Evolutionary conservation across 2,888 invertebrate species (phyloP).

Genomic region (Tetropium fuscum): DNA sequence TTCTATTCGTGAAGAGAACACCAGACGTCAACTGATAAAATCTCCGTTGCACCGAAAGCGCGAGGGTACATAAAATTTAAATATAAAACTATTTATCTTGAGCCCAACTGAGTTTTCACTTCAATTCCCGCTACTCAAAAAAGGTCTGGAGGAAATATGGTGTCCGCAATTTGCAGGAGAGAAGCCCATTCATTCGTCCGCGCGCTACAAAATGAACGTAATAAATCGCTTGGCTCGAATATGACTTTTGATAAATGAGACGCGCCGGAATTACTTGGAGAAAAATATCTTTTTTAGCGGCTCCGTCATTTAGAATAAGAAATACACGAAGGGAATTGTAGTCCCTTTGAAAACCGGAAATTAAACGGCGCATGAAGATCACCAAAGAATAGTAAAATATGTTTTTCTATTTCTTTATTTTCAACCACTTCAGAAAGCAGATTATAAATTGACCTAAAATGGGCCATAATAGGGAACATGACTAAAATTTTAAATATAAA

Average conservation of each 20-base stretch:
- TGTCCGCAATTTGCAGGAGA: conserved; percentile 21
- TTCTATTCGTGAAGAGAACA: conserved; percentile 17
- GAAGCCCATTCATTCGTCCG: conserved; percentile 20
- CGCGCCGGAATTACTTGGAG: conserved; percentile 13
- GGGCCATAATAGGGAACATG: too few relatives aligned
- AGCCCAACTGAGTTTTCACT: conserved; percentile 19
- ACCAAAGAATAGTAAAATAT: not conserved
- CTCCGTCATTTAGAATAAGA: conserved; percentile 6
- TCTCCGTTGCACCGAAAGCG: conserved; percentile 26
- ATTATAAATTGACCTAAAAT: too few relatives aligned
- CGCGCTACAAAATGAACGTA: conserved; percentile 19
- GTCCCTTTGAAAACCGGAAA: not conserved
- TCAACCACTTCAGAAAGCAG: too few relatives aligned
- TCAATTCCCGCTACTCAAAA: conserved; percentile 20
- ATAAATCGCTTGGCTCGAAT: conserved; percentile 25
- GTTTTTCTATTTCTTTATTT: too few relatives aligned
- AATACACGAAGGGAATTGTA: not conserved
- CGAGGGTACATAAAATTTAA: conserved; percentile 39
- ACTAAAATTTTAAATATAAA: too few relatives aligned
- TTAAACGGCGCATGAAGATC: not conserved
- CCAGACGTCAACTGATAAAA: conserved; percentile 30
- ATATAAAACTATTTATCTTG: conserved; percentile 29
- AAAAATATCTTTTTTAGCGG: conserved; percentile 9
- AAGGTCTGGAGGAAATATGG: conserved; percentile 16
- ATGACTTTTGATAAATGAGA: conserved; percentile 29